Evolutionary conservation across 2,888 invertebrate genomes (phyloP).

Genomic region (Eupithecia subfuscata): DNA sequence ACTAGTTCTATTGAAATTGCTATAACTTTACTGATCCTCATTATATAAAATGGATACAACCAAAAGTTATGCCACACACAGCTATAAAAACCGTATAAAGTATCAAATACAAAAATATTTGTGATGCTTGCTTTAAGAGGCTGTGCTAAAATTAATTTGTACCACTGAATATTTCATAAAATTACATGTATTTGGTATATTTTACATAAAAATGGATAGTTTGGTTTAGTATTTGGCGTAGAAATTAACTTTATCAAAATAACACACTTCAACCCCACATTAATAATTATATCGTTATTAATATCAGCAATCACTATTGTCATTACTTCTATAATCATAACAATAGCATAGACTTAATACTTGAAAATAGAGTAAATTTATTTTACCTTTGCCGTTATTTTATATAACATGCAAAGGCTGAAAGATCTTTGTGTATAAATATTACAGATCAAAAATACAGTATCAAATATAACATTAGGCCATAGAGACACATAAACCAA

Average conservation of each 20-base stretch:
- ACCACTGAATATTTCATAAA: constrained; percentile 39
- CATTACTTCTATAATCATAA: constrained; percentile 42
- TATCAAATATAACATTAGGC: constrained; percentile 53
- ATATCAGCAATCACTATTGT: constrained; percentile 43
- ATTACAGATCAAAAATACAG: constrained; percentile 41
- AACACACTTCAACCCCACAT: constrained; percentile 41
- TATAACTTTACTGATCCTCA: too few relatives aligned
- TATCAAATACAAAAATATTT: constrained; percentile 5
- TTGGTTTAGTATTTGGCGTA: constrained; percentile 51
- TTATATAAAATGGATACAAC: background rate
- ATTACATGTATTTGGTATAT: constrained; percentile 50
- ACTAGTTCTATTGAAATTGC: too few relatives aligned
- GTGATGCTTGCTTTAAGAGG: constrained; percentile 2
- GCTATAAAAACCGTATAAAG: background rate
- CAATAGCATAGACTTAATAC: background rate
- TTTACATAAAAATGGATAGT: constrained; percentile 51
- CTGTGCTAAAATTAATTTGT: constrained; percentile 36
- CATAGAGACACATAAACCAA: constrained; percentile 45
- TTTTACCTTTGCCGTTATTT: constrained; percentile 31
- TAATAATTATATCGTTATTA: constrained; percentile 35
- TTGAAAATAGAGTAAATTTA: constrained; percentile 1
- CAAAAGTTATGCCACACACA: background rate
- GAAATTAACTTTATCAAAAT: constrained; percentile 53
- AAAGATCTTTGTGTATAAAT: constrained; percentile 40
- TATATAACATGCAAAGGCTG: constrained; percentile 45